A percentile compares a stretch with the other conserved stretches of the same genome.
phyloP scores from a whole-genome alignment of 2,113 vertebrate genomes.

The Microcebus griseorufus region DNA sequence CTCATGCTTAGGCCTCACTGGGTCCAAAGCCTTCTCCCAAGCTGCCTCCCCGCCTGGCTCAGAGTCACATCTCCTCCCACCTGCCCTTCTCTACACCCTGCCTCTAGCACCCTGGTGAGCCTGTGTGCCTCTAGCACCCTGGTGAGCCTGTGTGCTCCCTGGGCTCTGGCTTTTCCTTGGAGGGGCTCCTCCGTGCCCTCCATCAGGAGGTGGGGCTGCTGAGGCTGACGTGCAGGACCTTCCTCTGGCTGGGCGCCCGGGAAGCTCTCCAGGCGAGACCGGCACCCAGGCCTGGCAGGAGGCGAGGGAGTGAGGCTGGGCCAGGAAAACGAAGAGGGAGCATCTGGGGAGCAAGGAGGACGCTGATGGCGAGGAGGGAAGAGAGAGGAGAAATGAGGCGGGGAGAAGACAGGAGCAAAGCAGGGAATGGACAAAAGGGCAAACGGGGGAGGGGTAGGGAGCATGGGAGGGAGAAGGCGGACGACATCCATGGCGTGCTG shows the following conservation, averaged over 20 bases:
- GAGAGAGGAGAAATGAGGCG: background rate
- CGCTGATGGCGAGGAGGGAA: no score
- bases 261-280: conserved; percentile 83
- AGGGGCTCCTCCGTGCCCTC: conserved; percentile 86
- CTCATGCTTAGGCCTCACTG: background rate
- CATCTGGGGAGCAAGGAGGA: background rate
- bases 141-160: background rate
- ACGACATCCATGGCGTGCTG: no score
- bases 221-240: conserved; percentile 82
- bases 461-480: background rate
- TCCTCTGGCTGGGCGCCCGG: conserved; percentile 76
- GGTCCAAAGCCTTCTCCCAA: background rate
- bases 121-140: background rate
- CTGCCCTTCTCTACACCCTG: no score
- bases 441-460: no score
- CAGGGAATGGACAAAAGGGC: background rate
- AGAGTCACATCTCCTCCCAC: background rate
- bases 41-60: background rate
- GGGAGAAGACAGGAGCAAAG: background rate
- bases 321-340: background rate
- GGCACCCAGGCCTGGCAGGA: background rate
- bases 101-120: no score
- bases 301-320: background rate
- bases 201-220: conserved; percentile 81
- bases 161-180: conserved; percentile 58